phyloP scores from a whole-genome alignment of 2,888 invertebrate genomes.

The Eupithecia vulgata region DNA sequence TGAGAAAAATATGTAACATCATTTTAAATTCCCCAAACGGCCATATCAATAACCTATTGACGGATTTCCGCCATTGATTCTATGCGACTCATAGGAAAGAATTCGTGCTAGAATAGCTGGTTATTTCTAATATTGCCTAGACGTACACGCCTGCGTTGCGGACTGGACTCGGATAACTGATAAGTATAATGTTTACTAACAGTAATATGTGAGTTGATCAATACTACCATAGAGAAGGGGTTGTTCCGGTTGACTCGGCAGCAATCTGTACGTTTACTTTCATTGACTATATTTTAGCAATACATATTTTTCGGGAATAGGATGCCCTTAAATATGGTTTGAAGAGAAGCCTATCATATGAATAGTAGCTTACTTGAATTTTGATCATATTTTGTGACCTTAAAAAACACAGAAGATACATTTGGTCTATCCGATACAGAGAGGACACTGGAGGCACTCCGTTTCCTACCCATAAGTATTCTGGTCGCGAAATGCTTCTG shows the following conservation, averaged over 20 bases:
- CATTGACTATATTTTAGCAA: background rate
- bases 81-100: too few species aligned
- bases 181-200: constrained; percentile 18
- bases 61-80: too few species aligned
- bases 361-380: background rate
- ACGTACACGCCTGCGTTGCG: background rate
- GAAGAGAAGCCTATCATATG: background rate
- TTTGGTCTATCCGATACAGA: too few species aligned
- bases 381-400: background rate
- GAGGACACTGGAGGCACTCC: too few species aligned
- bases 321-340: background rate
- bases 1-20: too few species aligned
- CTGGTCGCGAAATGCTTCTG: too few species aligned
- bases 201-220: constrained; percentile 11
- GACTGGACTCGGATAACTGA: constrained; percentile 11
- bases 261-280: background rate
- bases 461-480: too few species aligned
- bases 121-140: background rate
- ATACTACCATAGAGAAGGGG: constrained; percentile 5
- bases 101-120: background rate
- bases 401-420: background rate
- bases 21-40: too few species aligned
- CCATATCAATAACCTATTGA: too few species aligned
- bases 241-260: background rate
- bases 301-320: background rate